Percentiles rank a stretch among this genome's conserved stretches.
Conservation (phyloP, 2,888 invertebrate genomes). For the Pemphredon lugubris region DNA sequence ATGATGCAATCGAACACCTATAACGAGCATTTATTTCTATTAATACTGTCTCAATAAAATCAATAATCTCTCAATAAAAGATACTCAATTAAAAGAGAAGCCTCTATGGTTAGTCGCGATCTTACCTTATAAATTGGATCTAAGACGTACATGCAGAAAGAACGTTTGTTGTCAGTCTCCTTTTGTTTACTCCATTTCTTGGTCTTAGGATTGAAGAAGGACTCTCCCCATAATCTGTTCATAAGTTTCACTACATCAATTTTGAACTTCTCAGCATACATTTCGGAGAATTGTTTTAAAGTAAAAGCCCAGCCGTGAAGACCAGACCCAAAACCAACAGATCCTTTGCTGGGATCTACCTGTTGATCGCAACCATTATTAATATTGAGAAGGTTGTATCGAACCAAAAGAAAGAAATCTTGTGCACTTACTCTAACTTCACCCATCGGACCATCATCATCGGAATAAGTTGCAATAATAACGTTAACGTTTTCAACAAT, state of each 20-base stretch:
- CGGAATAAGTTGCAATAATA: slow-evolving; percentile 99
- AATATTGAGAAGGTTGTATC: not conserved
- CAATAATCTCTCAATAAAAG: too few relatives aligned
- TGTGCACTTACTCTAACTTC: slow-evolving; percentile 91
- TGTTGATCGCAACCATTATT: slow-evolving; percentile 71
- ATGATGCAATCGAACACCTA: slow-evolving; percentile 90
- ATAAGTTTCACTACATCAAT: slow-evolving; percentile 98
- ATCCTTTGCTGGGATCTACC: slow-evolving; percentile 98
- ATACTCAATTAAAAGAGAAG: too few relatives aligned
- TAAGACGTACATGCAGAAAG: slow-evolving; percentile 99
- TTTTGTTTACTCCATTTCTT: slow-evolving; percentile 99
- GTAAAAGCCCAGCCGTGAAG: slow-evolving; percentile 99
- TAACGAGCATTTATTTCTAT: slow-evolving; percentile 37
- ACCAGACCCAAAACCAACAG: slow-evolving; percentile 99
- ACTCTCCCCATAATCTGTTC: slow-evolving; percentile 99
- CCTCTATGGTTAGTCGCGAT: too few relatives aligned
- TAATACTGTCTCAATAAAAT: slow-evolving; percentile 1
- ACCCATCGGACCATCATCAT: slow-evolving; percentile 99
- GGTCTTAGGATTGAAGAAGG: slow-evolving; percentile 97
- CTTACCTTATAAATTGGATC: slow-evolving; percentile 98
- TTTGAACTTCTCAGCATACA: slow-evolving; percentile 99
- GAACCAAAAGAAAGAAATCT: not conserved
- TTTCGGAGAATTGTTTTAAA: slow-evolving; percentile 99
- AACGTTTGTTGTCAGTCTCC: slow-evolving; percentile 95
- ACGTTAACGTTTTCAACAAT: slow-evolving; percentile 99